Evolutionary conservation across 2,113 vertebrate species (phyloP), one percentile per base, ranked within the genome.

Genomic region (Heterotis niloticus): DNA sequence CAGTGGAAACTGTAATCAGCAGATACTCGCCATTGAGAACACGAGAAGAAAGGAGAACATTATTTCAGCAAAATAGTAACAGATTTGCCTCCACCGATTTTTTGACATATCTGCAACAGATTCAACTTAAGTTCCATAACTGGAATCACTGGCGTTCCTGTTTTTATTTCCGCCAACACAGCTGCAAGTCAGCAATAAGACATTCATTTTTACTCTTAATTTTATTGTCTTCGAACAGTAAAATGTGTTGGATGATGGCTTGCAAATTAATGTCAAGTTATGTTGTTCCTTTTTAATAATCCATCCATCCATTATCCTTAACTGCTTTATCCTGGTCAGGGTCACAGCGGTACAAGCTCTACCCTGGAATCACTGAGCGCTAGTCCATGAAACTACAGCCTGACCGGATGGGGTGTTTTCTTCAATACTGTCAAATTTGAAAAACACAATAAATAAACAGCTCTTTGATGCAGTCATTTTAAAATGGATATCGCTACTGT

Each of bases 101-200:
- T 77, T 83, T 91, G 91, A 92, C 90, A 91, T 90, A 90, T 92
- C 89, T 87, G 86, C 89, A 89, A 89, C 54, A 28, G 24, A 90
- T 90, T 88, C 86, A 76, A 17, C 18, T 82, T 81, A 80, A 78
- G 81, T 86, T 85, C 75, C 84, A 81, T 86, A 85, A 79, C 82
- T 79, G 75, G 54, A 84, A 82, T 81, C 80, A 78, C 71, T 17
- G 81, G 81, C n/a, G 80, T 83, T 83, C 82, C 60, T 11, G 2
- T 44, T 20, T 77, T 73, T 80, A 26, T 70, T 80, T 84, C 83
- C 73, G 68, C 72, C 78, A 82, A 62, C 59, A 2, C 7, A 7
- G 7, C 34, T 4, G 34, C 34, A 44, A 44, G 3, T 7, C 34
- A 44, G 34, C 34, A 44, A 4, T 44, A 44, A 44, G 2, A 44